Percentiles rank a stretch among this genome's conserved stretches.
Conservation (phyloP, 2,888 invertebrate species). For the Enchytraeus crypticus region DNA sequence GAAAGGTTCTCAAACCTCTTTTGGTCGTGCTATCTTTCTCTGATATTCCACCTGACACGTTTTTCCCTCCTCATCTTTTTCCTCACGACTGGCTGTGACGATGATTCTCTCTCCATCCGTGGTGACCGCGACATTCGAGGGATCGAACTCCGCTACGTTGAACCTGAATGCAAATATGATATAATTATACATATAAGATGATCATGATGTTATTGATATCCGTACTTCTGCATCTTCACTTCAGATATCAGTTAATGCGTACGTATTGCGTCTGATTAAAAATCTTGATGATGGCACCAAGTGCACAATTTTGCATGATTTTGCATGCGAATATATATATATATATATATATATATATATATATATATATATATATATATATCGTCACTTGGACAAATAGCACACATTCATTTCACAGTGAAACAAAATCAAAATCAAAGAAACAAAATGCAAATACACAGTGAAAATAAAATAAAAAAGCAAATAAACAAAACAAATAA, state of each 20-base stretch:
- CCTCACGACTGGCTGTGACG: slow-evolving; percentile 12
- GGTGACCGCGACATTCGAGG: slow-evolving; percentile 16
- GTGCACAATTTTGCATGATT: no score
- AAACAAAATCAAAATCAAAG: no score
- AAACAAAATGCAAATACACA: no score
- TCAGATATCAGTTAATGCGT: slow-evolving; percentile 76
- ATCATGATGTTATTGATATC: slow-evolving; percentile 83
- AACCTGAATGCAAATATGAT: slow-evolving; percentile 27
- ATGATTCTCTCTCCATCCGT: slow-evolving; percentile 22
- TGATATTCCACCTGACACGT: slow-evolving; percentile 11
- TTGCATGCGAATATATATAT: no score
- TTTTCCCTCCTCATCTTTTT: slow-evolving; percentile 11
- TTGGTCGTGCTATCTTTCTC: slow-evolving; percentile 24
- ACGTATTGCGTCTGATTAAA: slow-evolving; percentile 69
- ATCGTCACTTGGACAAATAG: no score
- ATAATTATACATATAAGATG: slow-evolving; percentile 57
- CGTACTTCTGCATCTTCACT: slow-evolving; percentile 89
- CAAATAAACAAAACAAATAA: no score
- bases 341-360: no score
- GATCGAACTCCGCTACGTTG: slow-evolving; percentile 20
- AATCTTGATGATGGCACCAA: slow-evolving; percentile 78
- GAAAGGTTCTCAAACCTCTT: no score
- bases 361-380: no score
- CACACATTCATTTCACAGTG: no score
- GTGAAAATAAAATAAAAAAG: no score